Evolutionary conservation across 2,888 invertebrate species (phyloP).

Genomic region (Nowickia ferox): DNA sequence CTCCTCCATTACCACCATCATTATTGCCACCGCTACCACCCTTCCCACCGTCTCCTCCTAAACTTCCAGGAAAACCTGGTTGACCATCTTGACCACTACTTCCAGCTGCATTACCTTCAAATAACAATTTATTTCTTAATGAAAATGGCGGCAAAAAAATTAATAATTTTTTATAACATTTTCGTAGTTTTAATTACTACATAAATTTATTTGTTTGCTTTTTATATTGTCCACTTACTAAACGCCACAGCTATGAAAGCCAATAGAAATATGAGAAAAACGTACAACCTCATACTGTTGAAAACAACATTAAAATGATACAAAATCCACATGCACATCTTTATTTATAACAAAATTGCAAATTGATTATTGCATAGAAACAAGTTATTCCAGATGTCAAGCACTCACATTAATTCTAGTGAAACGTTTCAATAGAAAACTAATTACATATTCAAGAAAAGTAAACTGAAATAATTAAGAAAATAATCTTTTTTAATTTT

Average conservation of each 20-base stretch:
- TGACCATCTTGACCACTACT: constrained; percentile 42
- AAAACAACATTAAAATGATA: constrained; percentile 31
- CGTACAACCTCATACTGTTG: constrained; percentile 66
- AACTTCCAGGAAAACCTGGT: constrained; percentile 32
- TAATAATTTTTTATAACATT: background rate
- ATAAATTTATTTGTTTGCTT: background rate
- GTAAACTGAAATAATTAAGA: background rate
- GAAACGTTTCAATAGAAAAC: background rate
- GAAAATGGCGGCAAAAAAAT: background rate
- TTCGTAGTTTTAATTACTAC: background rate
- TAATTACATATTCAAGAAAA: background rate
- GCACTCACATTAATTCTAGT: background rate
- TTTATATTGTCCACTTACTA: constrained; percentile 40
- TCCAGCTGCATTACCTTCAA: constrained; percentile 29
- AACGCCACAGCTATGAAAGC: constrained; percentile 63
- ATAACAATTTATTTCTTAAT: background rate
- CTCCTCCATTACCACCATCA: constrained; percentile 33
- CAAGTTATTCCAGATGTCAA: background rate
- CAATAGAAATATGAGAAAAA: constrained; percentile 60
- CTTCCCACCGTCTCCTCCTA: constrained; percentile 56
- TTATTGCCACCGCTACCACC: constrained; percentile 41
- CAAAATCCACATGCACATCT: background rate
- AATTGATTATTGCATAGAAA: background rate
- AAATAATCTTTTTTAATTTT: no score
- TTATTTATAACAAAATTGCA: constrained; percentile 16